Evolutionary conservation across 2,888 invertebrate genomes (phyloP).

Genomic region (Coelogynopora nodosa): DNA sequence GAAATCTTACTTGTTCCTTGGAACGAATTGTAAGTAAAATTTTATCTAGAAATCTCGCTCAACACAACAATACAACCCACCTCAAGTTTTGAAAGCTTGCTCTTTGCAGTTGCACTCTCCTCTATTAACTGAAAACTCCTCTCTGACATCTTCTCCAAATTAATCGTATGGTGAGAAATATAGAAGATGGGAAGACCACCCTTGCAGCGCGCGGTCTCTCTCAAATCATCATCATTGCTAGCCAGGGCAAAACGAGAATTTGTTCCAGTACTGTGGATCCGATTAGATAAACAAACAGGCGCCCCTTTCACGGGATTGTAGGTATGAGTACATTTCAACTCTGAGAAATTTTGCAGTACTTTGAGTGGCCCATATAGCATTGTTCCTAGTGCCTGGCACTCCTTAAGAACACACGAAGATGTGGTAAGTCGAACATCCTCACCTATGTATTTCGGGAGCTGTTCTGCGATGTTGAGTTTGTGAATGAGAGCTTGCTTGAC

Average conservation of each 20-base stretch:
- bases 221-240: constrained; percentile 32
- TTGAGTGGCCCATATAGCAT: constrained; percentile 25
- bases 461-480: constrained; percentile 1
- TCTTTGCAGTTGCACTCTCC: not conserved
- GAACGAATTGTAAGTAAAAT: too few species aligned
- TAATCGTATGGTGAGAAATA: constrained; percentile 1
- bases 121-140: not conserved
- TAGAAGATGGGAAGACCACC: constrained; percentile 18
- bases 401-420: constrained; percentile 28
- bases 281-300: constrained; percentile 2
- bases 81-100: not conserved
- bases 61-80: not conserved
- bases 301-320: constrained; percentile 30
- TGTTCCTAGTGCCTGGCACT: constrained; percentile 29
- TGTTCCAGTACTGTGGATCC: not conserved
- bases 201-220: not conserved
- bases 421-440: constrained; percentile 20
- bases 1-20: too few species aligned
- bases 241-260: constrained; percentile 1
- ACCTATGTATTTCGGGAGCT: constrained; percentile 12
- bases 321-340: constrained; percentile 12
- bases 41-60: not conserved
- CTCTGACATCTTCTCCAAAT: constrained; percentile 4
- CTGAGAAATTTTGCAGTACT: constrained; percentile 17
- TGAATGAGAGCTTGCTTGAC: not conserved